phyloP scores from a whole-genome alignment of 2,888 invertebrate species.

The Pristionchus exspectatus region DNA sequence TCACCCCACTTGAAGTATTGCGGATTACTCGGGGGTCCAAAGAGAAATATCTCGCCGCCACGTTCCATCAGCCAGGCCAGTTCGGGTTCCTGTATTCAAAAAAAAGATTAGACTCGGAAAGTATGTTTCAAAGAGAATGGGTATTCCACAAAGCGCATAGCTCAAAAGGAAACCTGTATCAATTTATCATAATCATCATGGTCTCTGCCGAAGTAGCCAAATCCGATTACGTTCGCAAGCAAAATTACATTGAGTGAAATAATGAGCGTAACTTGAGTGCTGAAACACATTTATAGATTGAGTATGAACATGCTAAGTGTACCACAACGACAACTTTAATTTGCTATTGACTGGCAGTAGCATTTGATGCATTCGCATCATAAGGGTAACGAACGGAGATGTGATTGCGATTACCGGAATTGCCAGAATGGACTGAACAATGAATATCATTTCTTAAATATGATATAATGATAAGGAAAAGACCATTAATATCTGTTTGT shows the following conservation, averaged over 20 bases:
- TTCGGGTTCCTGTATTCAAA: background rate
- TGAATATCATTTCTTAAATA: too few species aligned
- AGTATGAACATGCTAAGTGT: background rate
- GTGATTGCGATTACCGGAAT: background rate
- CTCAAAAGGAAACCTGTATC: background rate
- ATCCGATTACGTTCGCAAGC: background rate
- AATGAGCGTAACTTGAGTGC: background rate
- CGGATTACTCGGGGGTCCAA: background rate
- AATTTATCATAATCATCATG: background rate
- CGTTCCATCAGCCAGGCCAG: background rate
- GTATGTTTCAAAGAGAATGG: too few species aligned
- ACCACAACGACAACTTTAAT: background rate
- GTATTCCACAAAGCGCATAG: too few species aligned
- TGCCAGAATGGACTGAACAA: background rate
- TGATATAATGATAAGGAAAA: too few species aligned
- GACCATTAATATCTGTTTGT: background rate
- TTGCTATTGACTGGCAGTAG: background rate
- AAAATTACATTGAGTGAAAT: background rate
- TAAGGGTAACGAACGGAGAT: background rate
- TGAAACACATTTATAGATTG: background rate
- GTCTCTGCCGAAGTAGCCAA: background rate
- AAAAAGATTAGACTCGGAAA: too few species aligned
- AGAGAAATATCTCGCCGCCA: background rate
- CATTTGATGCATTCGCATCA: slow-evolving; percentile 21
- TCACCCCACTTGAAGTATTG: slow-evolving; percentile 1